phyloP scores from a whole-genome alignment of 1,140 invertebrate species.

The Pantala flavescens region DNA sequence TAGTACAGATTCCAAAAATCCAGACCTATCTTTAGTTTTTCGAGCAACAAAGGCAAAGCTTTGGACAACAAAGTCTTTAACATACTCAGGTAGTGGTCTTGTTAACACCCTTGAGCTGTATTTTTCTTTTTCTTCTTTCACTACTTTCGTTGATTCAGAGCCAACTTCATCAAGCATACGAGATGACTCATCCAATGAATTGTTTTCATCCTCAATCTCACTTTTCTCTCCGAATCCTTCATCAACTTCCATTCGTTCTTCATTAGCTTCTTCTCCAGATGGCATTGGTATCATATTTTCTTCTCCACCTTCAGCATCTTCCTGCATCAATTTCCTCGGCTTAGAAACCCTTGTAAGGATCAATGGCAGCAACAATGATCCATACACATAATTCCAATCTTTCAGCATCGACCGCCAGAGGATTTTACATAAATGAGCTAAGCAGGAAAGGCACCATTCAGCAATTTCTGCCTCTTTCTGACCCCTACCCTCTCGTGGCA shows the following conservation, averaged over 20 bases:
- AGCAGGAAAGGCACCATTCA: slow-evolving; percentile 68
- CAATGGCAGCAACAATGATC: slow-evolving; percentile 31
- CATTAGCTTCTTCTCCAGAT: neutral
- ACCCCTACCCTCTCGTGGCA: slow-evolving; percentile 28
- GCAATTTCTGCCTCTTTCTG: slow-evolving; percentile 70
- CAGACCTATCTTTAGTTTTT: slow-evolving; percentile 70
- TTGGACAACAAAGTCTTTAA: slow-evolving; percentile 88
- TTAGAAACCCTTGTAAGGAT: neutral
- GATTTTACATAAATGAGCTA: slow-evolving; percentile 83
- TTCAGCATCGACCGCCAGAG: slow-evolving; percentile 70
- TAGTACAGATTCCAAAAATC: slow-evolving; percentile 61
- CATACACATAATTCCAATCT: slow-evolving; percentile 63
- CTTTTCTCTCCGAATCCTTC: neutral
- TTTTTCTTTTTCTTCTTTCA: no score
- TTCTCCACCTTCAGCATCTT: slow-evolving; percentile 61
- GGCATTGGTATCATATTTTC: neutral
- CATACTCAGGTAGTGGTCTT: slow-evolving; percentile 49
- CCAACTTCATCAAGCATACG: neutral
- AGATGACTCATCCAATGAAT: neutral
- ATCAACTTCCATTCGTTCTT: neutral
- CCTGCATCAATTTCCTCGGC: neutral
- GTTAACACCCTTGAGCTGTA: no score
- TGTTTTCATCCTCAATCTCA: neutral
- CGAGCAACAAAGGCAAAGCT: slow-evolving; percentile 85
- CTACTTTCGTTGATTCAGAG: neutral